Percentiles rank a stretch among this genome's conserved stretches.
phyloP scores from a whole-genome alignment of 2,113 vertebrate species.

The Phasianus colchicus region DNA sequence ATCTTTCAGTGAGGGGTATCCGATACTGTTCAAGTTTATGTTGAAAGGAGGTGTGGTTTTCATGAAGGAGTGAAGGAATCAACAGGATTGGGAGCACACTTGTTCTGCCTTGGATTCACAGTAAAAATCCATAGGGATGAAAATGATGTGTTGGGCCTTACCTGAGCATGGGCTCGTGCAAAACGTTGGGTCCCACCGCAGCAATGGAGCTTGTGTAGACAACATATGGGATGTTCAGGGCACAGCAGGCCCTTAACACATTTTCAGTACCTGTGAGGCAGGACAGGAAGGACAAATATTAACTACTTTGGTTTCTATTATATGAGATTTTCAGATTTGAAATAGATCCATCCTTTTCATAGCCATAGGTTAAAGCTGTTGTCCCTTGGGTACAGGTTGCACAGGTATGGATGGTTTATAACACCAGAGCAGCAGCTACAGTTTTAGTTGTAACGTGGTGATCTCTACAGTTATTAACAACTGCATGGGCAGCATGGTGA shows the following conservation, averaged over 20 bases:
- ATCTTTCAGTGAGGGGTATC: background rate
- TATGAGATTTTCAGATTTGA: background rate
- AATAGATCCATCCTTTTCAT: background rate
- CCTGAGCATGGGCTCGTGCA: slow-evolving; percentile 30
- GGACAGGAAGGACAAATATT: background rate
- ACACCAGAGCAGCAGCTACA: background rate
- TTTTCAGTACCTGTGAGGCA: slow-evolving; percentile 49
- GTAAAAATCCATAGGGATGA: background rate
- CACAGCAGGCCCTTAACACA: slow-evolving; percentile 18
- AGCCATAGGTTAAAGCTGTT: background rate
- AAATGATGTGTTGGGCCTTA: background rate
- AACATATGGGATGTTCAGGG: background rate
- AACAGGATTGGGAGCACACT: background rate
- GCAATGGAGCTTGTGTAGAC: slow-evolving; percentile 39
- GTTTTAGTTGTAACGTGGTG: background rate
- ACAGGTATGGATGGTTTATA: background rate
- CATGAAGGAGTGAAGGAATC: background rate
- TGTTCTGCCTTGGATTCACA: background rate
- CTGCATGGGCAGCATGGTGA: background rate
- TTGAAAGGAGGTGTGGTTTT: background rate
- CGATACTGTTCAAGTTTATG: background rate
- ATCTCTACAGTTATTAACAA: background rate
- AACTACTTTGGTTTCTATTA: background rate
- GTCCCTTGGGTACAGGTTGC: background rate
- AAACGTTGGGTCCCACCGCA: slow-evolving; percentile 15